Base-by-base conservation (phyloP, 2,888 invertebrate genomes). In the Coleophora flavipennella region DNA sequence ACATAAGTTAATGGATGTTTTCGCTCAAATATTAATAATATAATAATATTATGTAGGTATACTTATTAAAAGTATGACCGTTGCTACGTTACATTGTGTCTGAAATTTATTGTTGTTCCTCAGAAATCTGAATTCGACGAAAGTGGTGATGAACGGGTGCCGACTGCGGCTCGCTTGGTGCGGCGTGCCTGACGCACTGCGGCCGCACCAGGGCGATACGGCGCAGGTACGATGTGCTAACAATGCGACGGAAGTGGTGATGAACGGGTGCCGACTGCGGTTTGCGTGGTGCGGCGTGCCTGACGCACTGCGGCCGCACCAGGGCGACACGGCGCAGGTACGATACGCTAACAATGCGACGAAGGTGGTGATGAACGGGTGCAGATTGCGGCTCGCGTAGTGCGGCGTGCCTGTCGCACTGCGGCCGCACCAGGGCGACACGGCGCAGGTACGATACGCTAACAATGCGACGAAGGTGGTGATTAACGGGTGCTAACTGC, bases 221-320 rank as follows among this genome's bases (percentile, higher is more conserved):
- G 55, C 50, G 0, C 75, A 77, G 74, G 81, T 78, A 54, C n/a
- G n/a, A n/a, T n/a, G n/a, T n/a, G n/a, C n/a, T n/a, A n/a, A n/a
- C n/a, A n/a, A n/a, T n/a, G 94, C 96, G 25, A 93, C 94, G 36
- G 97, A 98, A 85, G 94, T 99, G 50, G 88, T 96, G 50, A 86
- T 93, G 59, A 91, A 89, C 35, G 92, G 92, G 2, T 89, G 90
- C 50, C 88, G 97, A 53, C 86, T 95, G 36, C 90, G 97, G 55
- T 61, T 85, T 33, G 55, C 85, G 0, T 85, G 84, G 85, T 68
- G 74, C 45, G 85, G 84, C 10, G 59, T 60, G 7, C 65, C 67
- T 0, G 85, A 85, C 31, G 67, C 67, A 0, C 43, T 75, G 7
- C 71, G 70, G 27, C 46, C 59, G n/a, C 66, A 53, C 43, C 45